phyloP scores from a whole-genome alignment of 1,140 invertebrate genomes.

The Trichonephila inaurata region DNA sequence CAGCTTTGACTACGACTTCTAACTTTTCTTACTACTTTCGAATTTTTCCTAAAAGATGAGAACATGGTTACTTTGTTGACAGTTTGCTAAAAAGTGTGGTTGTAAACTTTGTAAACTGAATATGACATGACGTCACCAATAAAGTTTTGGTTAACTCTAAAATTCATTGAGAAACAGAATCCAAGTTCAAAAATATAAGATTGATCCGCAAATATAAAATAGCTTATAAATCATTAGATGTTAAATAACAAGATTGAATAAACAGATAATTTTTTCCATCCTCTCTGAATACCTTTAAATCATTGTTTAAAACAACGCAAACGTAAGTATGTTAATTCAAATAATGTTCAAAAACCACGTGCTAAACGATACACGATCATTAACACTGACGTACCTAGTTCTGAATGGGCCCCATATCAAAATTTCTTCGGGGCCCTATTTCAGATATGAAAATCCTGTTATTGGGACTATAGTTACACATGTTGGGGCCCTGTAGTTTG shows the following conservation, averaged over 20 bases:
- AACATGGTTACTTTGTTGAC: neutral
- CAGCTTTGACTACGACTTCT: neutral
- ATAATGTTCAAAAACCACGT: neutral
- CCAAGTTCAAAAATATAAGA: neutral
- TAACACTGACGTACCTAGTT: too few species aligned
- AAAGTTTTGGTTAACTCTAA: neutral
- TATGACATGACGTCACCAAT: neutral
- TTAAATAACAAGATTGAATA: neutral
- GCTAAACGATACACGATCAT: neutral
- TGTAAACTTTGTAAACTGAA: neutral
- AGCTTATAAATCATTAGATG: neutral
- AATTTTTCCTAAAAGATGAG: neutral
- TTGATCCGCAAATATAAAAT: neutral
- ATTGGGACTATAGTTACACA: too few species aligned
- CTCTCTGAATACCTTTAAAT: neutral
- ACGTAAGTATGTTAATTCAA: neutral
- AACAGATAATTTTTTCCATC: neutral
- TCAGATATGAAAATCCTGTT: too few species aligned
- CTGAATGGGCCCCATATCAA: too few species aligned
- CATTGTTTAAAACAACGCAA: neutral
- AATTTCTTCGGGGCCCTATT: too few species aligned
- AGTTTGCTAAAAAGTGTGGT: neutral
- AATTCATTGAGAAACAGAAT: neutral
- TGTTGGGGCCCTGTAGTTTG: too few species aligned
- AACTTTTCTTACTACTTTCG: neutral